Evolutionary conservation across 2,888 invertebrate species (phyloP), one percentile per base, ranked within the genome.

Genomic region (Macrophya alboannulata): DNA sequence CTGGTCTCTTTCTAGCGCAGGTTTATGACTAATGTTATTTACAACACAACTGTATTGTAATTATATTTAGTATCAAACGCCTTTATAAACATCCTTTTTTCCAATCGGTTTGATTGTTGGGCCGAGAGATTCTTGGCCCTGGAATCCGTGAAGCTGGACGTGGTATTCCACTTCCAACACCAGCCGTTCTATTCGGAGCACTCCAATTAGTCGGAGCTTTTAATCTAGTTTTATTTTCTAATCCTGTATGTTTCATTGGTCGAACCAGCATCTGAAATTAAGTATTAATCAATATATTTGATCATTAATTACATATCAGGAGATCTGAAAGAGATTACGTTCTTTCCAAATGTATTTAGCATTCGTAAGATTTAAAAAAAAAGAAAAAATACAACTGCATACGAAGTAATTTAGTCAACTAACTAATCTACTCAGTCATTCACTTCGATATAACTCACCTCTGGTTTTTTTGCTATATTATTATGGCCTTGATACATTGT

Each of bases 101-200:
- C 12, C 55, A 81, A 86, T 88, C 87, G 88, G 85, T 88, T 86
- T 86, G 87, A 86, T 76, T 86, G 85, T 86, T 87, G 62, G 91
- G 87, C 79, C 91, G 90, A 40, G 89, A 59, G 51, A 90, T 86
- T 87, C 89, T 90, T 10, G 91, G 91, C 10, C 89, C 93, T 82
- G 93, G 93, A 86, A 93, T 93, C 31, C 93, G 91, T 9, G 93
- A 93, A 15, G 92, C 90, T 51, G 93, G 93, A 89, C 93, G 91
- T 62, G 93, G 93, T 86, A 93, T 93, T 82, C 93, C 93, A 85
- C 93, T 93, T 59, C 86, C 87, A 25, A 87, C 85, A 84, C 88
- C 89, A 59, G 88, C 10, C 82, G 88, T 89, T 88, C 88, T 88
- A 83, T 88, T 88, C 31, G 85, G 59, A n/a, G 88, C 87, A 68